Conservation (phyloP, 2,113 vertebrate genomes). For the Oenanthe oenanthe region DNA sequence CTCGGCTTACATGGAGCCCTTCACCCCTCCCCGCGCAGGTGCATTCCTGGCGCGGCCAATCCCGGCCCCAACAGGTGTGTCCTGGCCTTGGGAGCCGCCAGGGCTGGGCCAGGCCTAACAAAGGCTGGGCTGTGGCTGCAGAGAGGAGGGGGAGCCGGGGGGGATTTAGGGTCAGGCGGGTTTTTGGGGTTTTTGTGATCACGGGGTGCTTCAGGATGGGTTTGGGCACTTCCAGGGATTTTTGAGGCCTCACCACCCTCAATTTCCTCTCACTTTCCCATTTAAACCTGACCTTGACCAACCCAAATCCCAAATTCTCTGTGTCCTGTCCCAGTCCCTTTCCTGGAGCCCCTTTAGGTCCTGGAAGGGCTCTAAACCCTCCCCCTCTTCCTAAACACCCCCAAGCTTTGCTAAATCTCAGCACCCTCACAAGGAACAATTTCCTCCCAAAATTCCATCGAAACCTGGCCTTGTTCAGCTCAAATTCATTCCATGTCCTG, state of each 20-base stretch:
- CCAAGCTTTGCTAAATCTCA: too few species aligned
- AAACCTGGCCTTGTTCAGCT: too few species aligned
- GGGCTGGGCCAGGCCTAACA: too few species aligned
- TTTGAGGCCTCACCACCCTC: background rate
- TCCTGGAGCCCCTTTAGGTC: background rate
- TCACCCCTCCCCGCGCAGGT: constrained; percentile 90
- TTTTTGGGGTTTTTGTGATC: rapidly evolving
- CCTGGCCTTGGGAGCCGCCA: constrained; percentile 70
- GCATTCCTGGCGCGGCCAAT: constrained; percentile 91
- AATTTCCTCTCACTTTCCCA: background rate
- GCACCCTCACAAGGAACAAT: too few species aligned
- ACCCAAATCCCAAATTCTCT: background rate
- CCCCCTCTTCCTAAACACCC: too few species aligned
- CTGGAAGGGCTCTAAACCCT: background rate
- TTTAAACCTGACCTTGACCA: background rate
- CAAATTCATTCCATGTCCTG: background rate
- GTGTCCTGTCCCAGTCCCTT: too few species aligned
- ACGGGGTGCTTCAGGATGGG: rapidly evolving
- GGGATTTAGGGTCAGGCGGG: rapidly evolving
- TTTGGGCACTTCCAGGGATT: background rate
- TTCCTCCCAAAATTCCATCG: too few species aligned
- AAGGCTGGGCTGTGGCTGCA: too few species aligned
- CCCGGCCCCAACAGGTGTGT: constrained; percentile 91
- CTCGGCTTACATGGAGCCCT: constrained; percentile 94
- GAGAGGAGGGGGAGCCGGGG: rapidly evolving